phyloP scores from a whole-genome alignment of 2,797 vertebrate genomes.

The Pseudomugil gertrudae region DNA sequence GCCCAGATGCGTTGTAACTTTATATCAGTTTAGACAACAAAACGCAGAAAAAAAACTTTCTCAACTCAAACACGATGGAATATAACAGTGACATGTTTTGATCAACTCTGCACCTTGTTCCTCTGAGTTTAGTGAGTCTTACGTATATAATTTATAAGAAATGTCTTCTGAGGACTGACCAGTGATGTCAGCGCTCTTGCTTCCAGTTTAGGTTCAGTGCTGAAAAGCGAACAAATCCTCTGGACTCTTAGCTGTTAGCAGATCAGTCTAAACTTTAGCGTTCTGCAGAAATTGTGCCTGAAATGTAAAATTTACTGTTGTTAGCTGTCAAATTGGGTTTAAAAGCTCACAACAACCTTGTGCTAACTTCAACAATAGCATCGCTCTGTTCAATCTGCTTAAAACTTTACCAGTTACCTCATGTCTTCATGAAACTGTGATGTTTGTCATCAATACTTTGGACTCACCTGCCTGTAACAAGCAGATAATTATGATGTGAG shows the following conservation, averaged over 20 bases:
- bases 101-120: not conserved
- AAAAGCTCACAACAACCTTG: not conserved
- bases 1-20: not conserved
- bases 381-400: not conserved
- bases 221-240: constrained; percentile 56
- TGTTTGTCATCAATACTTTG: not conserved
- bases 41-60: not conserved
- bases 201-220: constrained; percentile 30
- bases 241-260: constrained; percentile 22
- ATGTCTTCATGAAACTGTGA: not conserved
- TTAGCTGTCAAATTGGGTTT: too few species aligned
- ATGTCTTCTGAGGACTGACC: not conserved
- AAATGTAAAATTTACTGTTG: constrained; percentile 1
- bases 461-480: not conserved
- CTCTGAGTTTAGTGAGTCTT: constrained; percentile 1
- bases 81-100: not conserved
- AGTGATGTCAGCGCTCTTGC: constrained; percentile 41
- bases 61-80: not conserved
- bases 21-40: not conserved
- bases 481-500: not conserved
- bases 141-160: constrained; percentile 7
- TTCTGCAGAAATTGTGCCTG: constrained; percentile 1
- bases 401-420: not conserved
- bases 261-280: not conserved
- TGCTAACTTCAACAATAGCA: too few species aligned